A percentile compares a stretch with the other conserved stretches of the same genome.
Evolutionary conservation across 2,113 vertebrate species (phyloP).

Genomic region (Lipotes vexillifer): DNA sequence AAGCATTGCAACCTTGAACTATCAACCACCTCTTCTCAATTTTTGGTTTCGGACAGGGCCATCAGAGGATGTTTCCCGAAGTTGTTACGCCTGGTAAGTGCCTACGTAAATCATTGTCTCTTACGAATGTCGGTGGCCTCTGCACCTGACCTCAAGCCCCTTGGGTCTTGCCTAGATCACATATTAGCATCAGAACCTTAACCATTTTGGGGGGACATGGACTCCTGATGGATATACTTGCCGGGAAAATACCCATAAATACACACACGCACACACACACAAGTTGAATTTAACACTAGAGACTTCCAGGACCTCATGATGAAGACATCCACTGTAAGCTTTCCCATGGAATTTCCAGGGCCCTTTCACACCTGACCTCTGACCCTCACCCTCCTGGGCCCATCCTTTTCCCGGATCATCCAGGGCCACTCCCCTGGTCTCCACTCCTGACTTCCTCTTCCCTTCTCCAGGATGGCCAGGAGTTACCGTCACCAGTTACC

Average conservation of each 20-base stretch:
- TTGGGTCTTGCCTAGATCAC: not conserved
- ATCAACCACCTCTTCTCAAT: not conserved
- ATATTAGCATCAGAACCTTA: not conserved
- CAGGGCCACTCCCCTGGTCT: too few species aligned
- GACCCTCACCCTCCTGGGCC: too few species aligned
- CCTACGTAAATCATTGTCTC: too few species aligned
- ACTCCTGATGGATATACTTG: not conserved
- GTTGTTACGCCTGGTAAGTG: slow-evolving; percentile 79
- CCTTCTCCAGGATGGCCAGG: too few species aligned
- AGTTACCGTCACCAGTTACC: too few species aligned
- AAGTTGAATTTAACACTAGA: not conserved
- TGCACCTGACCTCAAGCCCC: not conserved
- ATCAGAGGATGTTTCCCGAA: slow-evolving; percentile 85
- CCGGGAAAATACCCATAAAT: not conserved
- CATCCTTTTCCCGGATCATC: too few species aligned
- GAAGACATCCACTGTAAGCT: too few species aligned
- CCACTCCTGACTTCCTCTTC: too few species aligned
- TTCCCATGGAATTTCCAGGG: too few species aligned
- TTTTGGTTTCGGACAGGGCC: slow-evolving; percentile 78
- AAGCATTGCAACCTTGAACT: not conserved
- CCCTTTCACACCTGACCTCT: too few species aligned
- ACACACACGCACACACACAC: not conserved
- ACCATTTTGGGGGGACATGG: not conserved
- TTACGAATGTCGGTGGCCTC: not conserved
- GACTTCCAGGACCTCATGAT: too few species aligned